Conservation (phyloP, 2,797 vertebrate species). For the Arremon aurantiirostris region DNA sequence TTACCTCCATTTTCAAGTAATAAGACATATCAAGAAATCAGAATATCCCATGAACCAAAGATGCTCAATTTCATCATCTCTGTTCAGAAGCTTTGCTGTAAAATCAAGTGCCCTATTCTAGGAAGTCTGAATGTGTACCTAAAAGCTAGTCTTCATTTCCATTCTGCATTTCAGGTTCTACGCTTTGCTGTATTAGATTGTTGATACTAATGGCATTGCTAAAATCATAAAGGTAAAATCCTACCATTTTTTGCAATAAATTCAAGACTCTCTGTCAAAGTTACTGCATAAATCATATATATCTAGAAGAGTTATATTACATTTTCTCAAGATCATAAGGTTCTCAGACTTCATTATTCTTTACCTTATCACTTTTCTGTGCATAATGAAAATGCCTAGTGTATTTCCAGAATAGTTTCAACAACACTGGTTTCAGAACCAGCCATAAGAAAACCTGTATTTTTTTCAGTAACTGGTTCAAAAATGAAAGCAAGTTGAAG, state of each 20-base stretch:
- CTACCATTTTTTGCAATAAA: neutral
- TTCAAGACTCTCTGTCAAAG: neutral
- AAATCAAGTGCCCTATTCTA: neutral
- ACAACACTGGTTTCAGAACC: neutral
- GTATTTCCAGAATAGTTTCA: neutral
- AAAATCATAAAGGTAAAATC: neutral
- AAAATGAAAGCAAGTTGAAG: neutral
- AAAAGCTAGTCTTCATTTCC: neutral
- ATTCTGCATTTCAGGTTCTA: neutral
- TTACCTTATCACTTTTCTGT: neutral
- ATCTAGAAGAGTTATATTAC: neutral
- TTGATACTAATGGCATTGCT: neutral
- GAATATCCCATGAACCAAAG: neutral
- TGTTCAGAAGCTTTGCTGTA: neutral
- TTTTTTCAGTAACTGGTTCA: neutral
- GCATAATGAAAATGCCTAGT: neutral
- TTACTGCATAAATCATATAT: neutral
- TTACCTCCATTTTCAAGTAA: neutral
- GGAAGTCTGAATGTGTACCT: neutral
- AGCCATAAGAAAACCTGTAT: neutral
- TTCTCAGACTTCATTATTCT: neutral
- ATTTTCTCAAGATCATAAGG: neutral
- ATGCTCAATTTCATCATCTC: neutral
- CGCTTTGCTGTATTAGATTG: neutral
- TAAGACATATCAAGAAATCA: neutral